phyloP scores from a whole-genome alignment of 2,113 vertebrate species.

The Chaetops frenatus region DNA sequence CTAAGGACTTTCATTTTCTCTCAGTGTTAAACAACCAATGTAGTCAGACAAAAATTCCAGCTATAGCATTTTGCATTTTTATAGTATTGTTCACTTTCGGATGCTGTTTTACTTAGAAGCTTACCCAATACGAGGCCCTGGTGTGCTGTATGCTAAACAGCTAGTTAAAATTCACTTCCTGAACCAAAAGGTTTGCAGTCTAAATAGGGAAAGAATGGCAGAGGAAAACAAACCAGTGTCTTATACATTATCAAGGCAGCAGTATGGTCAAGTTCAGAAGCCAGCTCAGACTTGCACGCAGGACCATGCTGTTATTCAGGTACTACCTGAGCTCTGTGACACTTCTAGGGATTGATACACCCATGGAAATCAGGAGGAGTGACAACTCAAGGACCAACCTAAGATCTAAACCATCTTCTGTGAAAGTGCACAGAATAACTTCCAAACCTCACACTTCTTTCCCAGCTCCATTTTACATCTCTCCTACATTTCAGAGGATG shows the following conservation, averaged over 20 bases:
- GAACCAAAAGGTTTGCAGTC: background rate
- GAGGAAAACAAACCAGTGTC: background rate
- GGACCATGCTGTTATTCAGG: background rate
- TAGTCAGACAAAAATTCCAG: background rate
- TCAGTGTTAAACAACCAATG: background rate
- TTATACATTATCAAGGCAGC: background rate
- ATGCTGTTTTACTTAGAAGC: background rate
- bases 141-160: background rate
- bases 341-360: background rate
- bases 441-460: background rate
- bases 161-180: background rate
- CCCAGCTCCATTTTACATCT: background rate
- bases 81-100: background rate
- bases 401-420: background rate
- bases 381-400: background rate
- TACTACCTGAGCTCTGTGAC: background rate
- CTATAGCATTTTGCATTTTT: background rate
- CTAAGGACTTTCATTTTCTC: background rate
- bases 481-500: background rate
- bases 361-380: background rate
- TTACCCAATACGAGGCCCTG: background rate
- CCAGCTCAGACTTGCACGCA: rapidly evolving
- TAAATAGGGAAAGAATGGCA: background rate
- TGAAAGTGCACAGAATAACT: background rate
- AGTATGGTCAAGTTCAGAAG: background rate